Percentiles rank a stretch among this genome's conserved stretches.
Conservation (phyloP, 2,797 vertebrate species). For the Falco concolor region DNA sequence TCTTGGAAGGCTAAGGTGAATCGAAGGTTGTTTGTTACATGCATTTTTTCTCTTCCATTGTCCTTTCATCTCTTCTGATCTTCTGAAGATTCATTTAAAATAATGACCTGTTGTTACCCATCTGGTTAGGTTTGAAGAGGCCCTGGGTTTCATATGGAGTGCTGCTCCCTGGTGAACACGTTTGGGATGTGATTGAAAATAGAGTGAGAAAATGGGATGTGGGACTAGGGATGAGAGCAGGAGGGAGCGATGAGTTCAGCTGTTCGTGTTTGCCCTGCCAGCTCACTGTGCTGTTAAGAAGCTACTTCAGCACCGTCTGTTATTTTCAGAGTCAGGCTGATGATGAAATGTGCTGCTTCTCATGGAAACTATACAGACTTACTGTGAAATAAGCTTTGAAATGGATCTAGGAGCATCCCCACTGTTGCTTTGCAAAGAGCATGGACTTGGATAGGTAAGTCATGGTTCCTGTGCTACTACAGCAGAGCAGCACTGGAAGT, state of each 20-base stretch:
- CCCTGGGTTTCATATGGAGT: background rate
- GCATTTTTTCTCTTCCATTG: background rate
- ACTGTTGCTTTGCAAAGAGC: background rate
- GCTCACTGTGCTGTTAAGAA: background rate
- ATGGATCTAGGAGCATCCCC: background rate
- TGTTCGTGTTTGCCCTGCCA: background rate
- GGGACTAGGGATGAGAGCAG: background rate
- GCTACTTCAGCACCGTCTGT: background rate
- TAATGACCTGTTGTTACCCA: background rate
- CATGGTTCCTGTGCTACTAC: background rate
- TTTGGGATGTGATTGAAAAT: fast-evolving
- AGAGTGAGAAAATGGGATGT: background rate
- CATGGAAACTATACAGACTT: background rate
- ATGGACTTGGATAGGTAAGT: background rate
- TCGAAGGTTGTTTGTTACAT: background rate
- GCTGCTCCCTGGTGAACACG: background rate
- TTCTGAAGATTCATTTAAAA: background rate
- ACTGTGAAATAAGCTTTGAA: background rate
- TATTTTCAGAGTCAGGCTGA: background rate
- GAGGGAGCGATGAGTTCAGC: background rate
- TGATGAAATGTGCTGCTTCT: background rate
- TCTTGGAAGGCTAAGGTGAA: background rate
- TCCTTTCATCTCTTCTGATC: background rate
- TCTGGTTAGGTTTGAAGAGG: background rate
- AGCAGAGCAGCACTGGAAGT: background rate